These are phyloP conservation scores for Ceyx melanurus DNA, from an alignment of 2,113 vertebrate genomes.

Conservation along the genomic window DNA sequence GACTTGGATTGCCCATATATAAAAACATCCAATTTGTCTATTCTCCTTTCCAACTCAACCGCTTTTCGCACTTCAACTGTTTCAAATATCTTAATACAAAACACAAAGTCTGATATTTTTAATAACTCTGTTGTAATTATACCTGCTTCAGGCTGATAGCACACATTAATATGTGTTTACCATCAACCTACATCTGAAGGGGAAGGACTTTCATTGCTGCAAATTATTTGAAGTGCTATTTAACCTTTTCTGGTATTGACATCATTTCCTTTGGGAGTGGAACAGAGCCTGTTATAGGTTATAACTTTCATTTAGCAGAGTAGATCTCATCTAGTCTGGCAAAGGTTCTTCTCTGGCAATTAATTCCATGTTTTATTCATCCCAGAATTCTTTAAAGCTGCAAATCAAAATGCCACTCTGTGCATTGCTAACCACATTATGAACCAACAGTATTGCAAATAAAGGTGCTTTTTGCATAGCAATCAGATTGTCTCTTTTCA, in stretches of 20 bases:
- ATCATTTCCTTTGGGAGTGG: constrained; percentile 53
- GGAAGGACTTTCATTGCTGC: neutral
- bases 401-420: constrained; percentile 73
- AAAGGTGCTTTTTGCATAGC: constrained; percentile 70
- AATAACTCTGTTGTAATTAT: neutral
- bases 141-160: neutral
- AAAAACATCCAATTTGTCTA: neutral
- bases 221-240: constrained; percentile 45
- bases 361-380: constrained; percentile 83
- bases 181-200: neutral
- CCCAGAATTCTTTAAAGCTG: constrained; percentile 71
- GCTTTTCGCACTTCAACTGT: neutral
- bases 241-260: constrained; percentile 53
- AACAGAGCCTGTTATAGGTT: constrained; percentile 30
- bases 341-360: constrained; percentile 68
- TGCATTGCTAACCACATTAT: constrained; percentile 70
- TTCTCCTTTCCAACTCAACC: neutral
- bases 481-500: constrained; percentile 70
- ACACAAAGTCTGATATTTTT: neutral
- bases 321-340: constrained; percentile 45
- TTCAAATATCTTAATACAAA: neutral
- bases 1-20: neutral
- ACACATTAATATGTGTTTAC: neutral
- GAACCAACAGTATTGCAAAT: constrained; percentile 46
- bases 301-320: constrained; percentile 42